Conservation (phyloP, 2,797 vertebrate genomes). For the Setipinna tenuifilis region DNA sequence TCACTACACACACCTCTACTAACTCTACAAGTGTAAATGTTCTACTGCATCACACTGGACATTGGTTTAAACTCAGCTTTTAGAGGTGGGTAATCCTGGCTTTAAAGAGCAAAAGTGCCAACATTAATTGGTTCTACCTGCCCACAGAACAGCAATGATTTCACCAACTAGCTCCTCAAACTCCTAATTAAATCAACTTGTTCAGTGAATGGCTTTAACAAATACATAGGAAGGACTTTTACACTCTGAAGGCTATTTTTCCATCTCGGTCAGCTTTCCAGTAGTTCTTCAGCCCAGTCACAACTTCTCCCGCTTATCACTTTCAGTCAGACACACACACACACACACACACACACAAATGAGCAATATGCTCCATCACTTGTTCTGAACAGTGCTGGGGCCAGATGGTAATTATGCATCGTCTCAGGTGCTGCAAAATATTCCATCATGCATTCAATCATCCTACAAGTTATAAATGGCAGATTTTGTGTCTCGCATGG, state of each 20-base stretch:
- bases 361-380: background rate
- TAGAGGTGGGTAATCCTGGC: too few species aligned
- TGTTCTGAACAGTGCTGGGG: background rate
- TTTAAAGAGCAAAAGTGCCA: too few species aligned
- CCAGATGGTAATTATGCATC: background rate
- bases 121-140: too few species aligned
- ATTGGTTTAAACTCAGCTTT: background rate
- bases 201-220: too few species aligned
- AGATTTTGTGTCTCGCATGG: background rate
- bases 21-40: background rate
- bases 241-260: too few species aligned
- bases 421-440: background rate
- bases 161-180: too few species aligned
- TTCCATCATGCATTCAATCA: background rate
- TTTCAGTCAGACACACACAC: background rate
- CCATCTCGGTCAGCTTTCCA: background rate
- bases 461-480: background rate
- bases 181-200: too few species aligned
- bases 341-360: background rate
- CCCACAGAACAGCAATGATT: too few species aligned
- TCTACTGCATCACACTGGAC: background rate
- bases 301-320: background rate
- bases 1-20: background rate
- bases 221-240: too few species aligned
- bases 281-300: background rate